These are phyloP conservation scores for Ptychadena robeensis DNA, from an alignment of 2,797 vertebrate species.

Conservation along the genomic window DNA sequence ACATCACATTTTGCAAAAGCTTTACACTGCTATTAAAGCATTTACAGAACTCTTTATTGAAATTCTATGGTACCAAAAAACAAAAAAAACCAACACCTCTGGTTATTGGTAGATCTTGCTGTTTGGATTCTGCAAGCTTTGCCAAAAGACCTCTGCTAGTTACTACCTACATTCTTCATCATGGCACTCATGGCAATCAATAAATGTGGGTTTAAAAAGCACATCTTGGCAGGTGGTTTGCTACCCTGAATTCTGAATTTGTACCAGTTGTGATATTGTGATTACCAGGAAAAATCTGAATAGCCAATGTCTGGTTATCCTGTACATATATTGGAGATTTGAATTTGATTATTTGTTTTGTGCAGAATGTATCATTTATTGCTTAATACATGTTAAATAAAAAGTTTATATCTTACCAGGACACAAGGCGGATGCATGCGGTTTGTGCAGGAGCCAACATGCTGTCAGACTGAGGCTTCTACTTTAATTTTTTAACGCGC, in stretches of 20 bases:
- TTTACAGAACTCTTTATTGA: background rate
- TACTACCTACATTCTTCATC: background rate
- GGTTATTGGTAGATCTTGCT: background rate
- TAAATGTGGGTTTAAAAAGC: background rate
- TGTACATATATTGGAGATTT: too few species aligned
- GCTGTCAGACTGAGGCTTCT: slow-evolving; percentile 71
- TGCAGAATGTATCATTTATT: too few species aligned
- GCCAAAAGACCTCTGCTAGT: background rate
- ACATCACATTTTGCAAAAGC: background rate
- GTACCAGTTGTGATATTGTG: too few species aligned
- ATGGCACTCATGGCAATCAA: background rate
- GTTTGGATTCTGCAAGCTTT: background rate
- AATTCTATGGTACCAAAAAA: too few species aligned
- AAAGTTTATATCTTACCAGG: slow-evolving; percentile 77
- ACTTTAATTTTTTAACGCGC: slow-evolving; percentile 63
- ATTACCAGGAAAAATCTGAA: too few species aligned
- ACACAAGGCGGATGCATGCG: slow-evolving; percentile 75
- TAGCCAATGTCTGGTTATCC: too few species aligned
- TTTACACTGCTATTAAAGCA: background rate
- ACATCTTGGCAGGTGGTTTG: background rate
- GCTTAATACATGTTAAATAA: background rate
- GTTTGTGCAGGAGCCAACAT: slow-evolving; percentile 83
- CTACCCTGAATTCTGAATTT: too few species aligned
- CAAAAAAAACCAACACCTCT: too few species aligned
- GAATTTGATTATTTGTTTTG: too few species aligned